Evolutionary conservation across 1,140 invertebrate genomes (phyloP).

Genomic region (Zophobas morio): DNA sequence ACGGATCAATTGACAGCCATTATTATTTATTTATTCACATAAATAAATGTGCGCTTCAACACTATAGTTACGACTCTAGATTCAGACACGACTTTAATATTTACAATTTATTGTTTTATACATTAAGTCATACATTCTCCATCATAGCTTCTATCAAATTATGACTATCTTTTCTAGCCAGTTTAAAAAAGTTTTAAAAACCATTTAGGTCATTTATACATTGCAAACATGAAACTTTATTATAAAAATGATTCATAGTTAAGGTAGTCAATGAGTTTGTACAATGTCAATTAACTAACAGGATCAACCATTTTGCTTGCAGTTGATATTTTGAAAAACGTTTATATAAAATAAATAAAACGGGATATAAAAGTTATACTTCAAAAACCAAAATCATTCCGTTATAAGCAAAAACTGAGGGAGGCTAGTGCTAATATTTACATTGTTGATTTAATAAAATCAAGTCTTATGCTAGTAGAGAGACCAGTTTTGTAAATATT

Average conservation of each 20-base stretch:
- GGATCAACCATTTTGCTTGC: conserved; percentile 2
- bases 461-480: conserved; percentile 11
- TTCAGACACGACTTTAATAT: neutral
- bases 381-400: conserved; percentile 14
- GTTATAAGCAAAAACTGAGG: conserved; percentile 12
- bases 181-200: conserved; percentile 35
- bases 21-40: too few relatives aligned
- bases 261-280: conserved; percentile 16
- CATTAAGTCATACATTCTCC: conserved; percentile 36
- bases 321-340: conserved; percentile 6
- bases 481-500: conserved; percentile 36
- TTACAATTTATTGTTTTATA: conserved; percentile 42
- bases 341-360: conserved; percentile 37
- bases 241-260: conserved; percentile 25
- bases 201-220: conserved; percentile 26
- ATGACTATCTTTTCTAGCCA: neutral
- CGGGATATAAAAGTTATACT: conserved; percentile 3
- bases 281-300: conserved; percentile 15
- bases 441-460: conserved; percentile 34
- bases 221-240: conserved; percentile 29
- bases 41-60: too few relatives aligned
- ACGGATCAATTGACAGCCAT: too few relatives aligned
- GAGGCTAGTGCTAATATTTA: conserved; percentile 21
- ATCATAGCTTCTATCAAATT: conserved; percentile 1
- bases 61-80: too few relatives aligned